Evolutionary conservation across 1,140 invertebrate species (phyloP), one percentile per base, ranked within the genome.

Genomic region (Copidosoma floridanum): DNA sequence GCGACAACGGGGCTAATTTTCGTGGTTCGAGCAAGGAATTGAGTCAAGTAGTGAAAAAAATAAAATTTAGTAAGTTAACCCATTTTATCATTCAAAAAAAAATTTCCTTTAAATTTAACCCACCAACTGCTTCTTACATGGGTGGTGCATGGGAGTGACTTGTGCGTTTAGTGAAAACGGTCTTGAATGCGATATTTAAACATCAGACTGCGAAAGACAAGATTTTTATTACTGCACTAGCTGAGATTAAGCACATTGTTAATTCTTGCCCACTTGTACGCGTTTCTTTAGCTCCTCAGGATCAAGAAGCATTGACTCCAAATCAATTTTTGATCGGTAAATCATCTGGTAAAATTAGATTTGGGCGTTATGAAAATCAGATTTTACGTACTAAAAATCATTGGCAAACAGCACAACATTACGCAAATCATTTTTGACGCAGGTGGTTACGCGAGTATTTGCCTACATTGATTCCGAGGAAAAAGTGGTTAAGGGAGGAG

Each of bases 1-100:
- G 64, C 1, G 72, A 74, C 40, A 70, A 72, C 52, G 71, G 68
- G 0, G 72, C 69, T 0, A 77, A 72, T 54, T 59, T 75, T 20
- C 1, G 14, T 6, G 27, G 27, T 32, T 26, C 47, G 10, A 18
- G n/a, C 18, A 16, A 18, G 12, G 47, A 50, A 18, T 11, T 50
- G 20, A 27, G 18, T 6, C 16, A 35, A 10, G 26, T 18, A 14
- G 35, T 50, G 6, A n/a, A 7, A n/a, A 32, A 29, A 23, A 16
- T 50, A 32, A 21, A 50, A 32, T 11, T 3, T 0, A 24, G 6
- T 2, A 7, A 18, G 4, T 32, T 29, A 20, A 6, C 16, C 2
- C 12, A 32, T 8, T 32, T n/a, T 32, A 18, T 6, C 10, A 18
- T n/a, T 0, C 7, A 1, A 16, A 35, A 50, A 18, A 27, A 32